Evolutionary conservation across 2,113 vertebrate species (phyloP).

Genomic region (Scytalopus superciliaris): DNA sequence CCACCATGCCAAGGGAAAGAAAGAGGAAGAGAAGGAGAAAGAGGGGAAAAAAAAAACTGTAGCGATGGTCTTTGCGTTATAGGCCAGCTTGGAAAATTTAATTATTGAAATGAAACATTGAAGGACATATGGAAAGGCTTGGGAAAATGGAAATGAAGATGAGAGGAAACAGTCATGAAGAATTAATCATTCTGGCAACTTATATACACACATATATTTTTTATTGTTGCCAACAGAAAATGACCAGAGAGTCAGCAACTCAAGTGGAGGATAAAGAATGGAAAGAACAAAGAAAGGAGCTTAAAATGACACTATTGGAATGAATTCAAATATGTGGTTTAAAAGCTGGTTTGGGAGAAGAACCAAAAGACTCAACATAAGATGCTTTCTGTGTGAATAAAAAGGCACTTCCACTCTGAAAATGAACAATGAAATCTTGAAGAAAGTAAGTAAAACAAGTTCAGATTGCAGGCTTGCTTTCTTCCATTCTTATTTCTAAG

Average conservation of each 20-base stretch:
- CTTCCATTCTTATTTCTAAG: background rate
- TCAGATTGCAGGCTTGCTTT: background rate
- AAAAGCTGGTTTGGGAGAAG: background rate
- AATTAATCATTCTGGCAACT: background rate
- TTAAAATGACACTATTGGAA: background rate
- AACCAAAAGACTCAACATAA: background rate
- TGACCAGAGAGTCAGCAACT: background rate
- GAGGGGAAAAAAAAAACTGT: background rate
- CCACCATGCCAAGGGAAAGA: slow-evolving; percentile 18
- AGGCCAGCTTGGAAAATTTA: background rate
- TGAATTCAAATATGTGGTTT: background rate
- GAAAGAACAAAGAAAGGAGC: background rate
- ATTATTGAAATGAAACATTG: slow-evolving; percentile 8
- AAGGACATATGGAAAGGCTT: background rate
- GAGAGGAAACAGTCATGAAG: background rate
- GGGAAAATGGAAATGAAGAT: background rate
- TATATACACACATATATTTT: background rate
- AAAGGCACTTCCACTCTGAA: background rate
- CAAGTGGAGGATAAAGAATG: background rate
- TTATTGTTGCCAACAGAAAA: background rate
- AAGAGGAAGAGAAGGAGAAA: background rate
- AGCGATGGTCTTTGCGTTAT: background rate
- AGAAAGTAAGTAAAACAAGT: background rate
- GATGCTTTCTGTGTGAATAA: background rate
- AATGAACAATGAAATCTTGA: background rate